Base-by-base conservation (phyloP, 2,888 invertebrate species). In the Bombylius discolor region DNA sequence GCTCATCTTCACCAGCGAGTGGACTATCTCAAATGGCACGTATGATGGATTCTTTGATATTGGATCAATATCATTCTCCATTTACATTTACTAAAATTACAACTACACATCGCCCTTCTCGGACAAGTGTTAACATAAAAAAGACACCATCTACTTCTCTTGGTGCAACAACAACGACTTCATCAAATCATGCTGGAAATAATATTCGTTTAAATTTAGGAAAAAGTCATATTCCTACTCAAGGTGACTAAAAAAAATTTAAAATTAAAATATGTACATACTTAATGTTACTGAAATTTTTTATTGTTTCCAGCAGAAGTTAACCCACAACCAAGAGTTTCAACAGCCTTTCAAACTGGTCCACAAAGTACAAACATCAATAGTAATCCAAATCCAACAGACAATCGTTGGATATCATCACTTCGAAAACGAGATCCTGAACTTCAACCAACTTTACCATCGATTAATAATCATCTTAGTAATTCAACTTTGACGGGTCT, bases 41-140 rank as follows among this genome's bases (percentile, higher is more conserved):
- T 52, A 83, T 85, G 83, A 85, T 85, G 85, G 85, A 85, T 67
- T 81, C 84, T 4, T 76, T 85, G 68, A 81, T 84, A 70, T 72
- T 80, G 56, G 83, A 85, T 64, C 81, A 82, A 56, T 76, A 83
- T 62, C 23, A 23, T 23, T 80, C 83, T 61, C 83, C 84, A 34
- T 83, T 81, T 65, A 79, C 81, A 47, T 83, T 80, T 67, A 82
- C 83, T 39, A 78, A 81, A 67, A 79, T 83, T 70, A 79, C 81
- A 44, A 74, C 77, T 56, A 75, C 81, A 9, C 78, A 79, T 55
- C 74, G 78, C 32, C 74, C 67, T 32, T 63, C 67, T 34, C 64
- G 68, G 36, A 59, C 65, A 5, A 52, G 49, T 45, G 68, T 69
- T 1, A 64, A 60, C 32, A 61, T 65, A 5, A 66, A 66, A 47